Conservation (phyloP, 2,113 vertebrate species). For the Charina bottae region DNA sequence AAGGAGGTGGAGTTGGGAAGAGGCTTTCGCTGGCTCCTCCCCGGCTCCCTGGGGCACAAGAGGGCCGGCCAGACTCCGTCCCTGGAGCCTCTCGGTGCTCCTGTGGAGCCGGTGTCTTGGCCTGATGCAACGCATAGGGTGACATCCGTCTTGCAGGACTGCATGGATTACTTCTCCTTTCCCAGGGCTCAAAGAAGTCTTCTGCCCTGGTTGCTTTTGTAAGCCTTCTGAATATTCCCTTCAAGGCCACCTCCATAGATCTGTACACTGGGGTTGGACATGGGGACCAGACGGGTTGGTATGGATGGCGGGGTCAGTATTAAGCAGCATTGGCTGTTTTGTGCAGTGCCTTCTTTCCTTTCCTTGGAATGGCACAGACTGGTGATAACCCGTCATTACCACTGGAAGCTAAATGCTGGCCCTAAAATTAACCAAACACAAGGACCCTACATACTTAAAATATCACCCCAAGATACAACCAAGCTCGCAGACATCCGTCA, state of each 20-base stretch:
- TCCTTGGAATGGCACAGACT: neutral
- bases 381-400: fast-evolving
- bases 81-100: neutral
- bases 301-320: neutral
- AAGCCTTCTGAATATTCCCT: neutral
- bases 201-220: neutral
- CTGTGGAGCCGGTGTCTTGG: neutral
- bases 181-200: neutral
- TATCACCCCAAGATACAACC: neutral
- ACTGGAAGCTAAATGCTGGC: neutral
- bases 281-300: neutral
- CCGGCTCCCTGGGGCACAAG: neutral
- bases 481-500: neutral
- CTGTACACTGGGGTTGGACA: neutral
- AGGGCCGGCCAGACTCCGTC: neutral
- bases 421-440: neutral
- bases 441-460: neutral
- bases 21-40: too few species aligned
- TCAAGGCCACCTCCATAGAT: neutral
- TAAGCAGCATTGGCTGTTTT: neutral
- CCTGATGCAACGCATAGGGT: neutral
- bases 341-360: neutral
- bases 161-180: neutral
- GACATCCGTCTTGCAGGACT: too few species aligned
- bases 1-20: neutral